These are phyloP conservation scores for Muntiacus muntjak DNA, from an alignment of 2,113 vertebrate species.

Conservation along the genomic window DNA sequence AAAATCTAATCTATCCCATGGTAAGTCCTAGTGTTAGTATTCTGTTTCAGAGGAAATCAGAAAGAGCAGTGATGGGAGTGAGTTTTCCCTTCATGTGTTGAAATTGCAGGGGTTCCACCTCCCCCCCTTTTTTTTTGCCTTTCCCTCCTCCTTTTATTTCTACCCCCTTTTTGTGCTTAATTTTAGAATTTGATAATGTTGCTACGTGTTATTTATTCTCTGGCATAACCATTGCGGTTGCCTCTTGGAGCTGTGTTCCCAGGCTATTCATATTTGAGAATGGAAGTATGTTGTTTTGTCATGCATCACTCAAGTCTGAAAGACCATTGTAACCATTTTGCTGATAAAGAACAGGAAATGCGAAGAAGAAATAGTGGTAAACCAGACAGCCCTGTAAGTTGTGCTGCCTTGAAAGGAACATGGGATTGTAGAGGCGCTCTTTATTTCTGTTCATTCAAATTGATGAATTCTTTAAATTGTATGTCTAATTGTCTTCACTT, in stretches of 20 bases:
- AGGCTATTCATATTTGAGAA: background rate
- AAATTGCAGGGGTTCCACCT: background rate
- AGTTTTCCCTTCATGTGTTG: background rate
- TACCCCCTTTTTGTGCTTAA: background rate
- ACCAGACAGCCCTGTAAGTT: background rate
- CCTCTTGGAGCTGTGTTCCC: background rate
- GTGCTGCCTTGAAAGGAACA: background rate
- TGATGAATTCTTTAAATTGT: slow-evolving; percentile 68
- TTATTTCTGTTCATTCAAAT: slow-evolving; percentile 65
- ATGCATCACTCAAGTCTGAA: slow-evolving; percentile 3
- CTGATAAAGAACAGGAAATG: background rate
- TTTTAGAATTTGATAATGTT: background rate
- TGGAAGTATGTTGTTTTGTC: background rate
- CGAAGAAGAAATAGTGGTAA: background rate
- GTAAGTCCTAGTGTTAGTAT: fast-evolving
- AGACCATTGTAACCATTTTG: background rate
- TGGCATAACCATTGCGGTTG: background rate
- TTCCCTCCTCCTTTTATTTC: background rate
- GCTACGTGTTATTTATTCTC: background rate
- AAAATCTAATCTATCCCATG: fast-evolving
- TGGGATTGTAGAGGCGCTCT: background rate
- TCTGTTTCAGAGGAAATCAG: background rate
- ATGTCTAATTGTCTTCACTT: slow-evolving; percentile 78
- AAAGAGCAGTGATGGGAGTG: background rate
- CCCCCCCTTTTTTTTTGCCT: background rate